A percentile compares a stretch with the other conserved stretches of the same genome.
These are phyloP conservation scores for Phoebastria nigripes DNA, from an alignment of 2,797 vertebrate genomes.

Conservation along the genomic window DNA sequence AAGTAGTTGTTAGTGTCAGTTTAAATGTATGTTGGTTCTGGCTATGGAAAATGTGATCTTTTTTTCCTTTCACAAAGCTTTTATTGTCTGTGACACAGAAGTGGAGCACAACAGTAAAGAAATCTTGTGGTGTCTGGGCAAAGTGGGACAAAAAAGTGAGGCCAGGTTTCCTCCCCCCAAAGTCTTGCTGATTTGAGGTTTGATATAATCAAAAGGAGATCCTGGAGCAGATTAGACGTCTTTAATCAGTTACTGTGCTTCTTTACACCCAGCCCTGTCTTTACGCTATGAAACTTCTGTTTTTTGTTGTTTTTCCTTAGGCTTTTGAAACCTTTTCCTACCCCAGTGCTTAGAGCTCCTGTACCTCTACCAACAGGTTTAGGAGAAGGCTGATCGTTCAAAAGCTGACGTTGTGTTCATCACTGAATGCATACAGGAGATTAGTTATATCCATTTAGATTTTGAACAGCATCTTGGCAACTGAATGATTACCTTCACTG, in stretches of 20 bases:
- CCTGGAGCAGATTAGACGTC: neutral
- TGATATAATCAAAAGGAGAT: neutral
- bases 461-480: neutral
- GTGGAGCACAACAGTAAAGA: neutral
- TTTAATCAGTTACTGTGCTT: neutral
- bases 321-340: neutral
- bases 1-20: constrained; percentile 6
- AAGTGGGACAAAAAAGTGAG: constrained; percentile 7
- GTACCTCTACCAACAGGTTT: neutral
- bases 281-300: neutral
- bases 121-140: constrained; percentile 14
- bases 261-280: neutral
- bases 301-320: neutral
- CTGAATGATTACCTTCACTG: neutral
- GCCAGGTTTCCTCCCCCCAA: neutral
- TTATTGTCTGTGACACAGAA: constrained; percentile 35
- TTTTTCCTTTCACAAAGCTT: constrained; percentile 13
- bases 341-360: neutral
- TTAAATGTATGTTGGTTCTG: constrained; percentile 3
- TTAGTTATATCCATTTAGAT: neutral
- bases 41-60: constrained; percentile 3
- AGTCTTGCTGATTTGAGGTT: neutral
- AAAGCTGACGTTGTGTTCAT: neutral
- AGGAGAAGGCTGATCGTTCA: neutral
- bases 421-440: neutral